Evolutionary conservation across 2,797 vertebrate genomes (phyloP), one percentile per base, ranked within the genome.

Genomic region (Sebastolobus altivelis): DNA sequence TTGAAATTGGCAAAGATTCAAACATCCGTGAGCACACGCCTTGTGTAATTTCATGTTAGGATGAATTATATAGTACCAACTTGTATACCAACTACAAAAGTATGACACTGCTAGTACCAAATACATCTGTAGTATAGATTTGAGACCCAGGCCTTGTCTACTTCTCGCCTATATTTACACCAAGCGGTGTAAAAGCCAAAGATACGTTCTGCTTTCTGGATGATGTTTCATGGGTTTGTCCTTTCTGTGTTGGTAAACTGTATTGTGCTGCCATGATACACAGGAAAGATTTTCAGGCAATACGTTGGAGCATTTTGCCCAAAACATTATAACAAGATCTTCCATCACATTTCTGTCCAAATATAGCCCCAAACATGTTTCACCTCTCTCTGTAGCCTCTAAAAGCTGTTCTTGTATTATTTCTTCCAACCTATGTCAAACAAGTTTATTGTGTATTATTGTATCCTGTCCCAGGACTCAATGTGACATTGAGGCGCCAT

Each of bases 401-500:
- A 52, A 75, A 81, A 60, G 38, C 68, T 83, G 52, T n/a, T 74
- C 55, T 72, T 80, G 62, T 65, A 13, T 80, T 69, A 35, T 77
- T 54, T 56, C 67, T 61, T 65, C 22, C 73, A 68, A 77, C 16
- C 33, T 77, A 33, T 68, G 31, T 54, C 49, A 77, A 72, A 74
- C 25, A 52, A 73, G 58, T 68, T 74, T 84, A 55, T 77, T 83
- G 20, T 75, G n/a, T 59, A 37, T 81, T 66, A 20, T 85, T 70
- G 83, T 58, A 66, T 88, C 22, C 52, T 88, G 86, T 89, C 82
- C 18, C 71, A 43, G 56, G 72, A 60, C 67, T 81, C 37, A 81
- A 35, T 77, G 79, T 75, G 74, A 83, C 81, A 92, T 33, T 74
- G 78, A 89, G 83, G 81, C 79, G 69, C 67, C 59, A 76, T 80